Evolutionary conservation across 2,888 invertebrate species (phyloP), one percentile per base, ranked within the genome.

Genomic region (Corbicula japonica): DNA sequence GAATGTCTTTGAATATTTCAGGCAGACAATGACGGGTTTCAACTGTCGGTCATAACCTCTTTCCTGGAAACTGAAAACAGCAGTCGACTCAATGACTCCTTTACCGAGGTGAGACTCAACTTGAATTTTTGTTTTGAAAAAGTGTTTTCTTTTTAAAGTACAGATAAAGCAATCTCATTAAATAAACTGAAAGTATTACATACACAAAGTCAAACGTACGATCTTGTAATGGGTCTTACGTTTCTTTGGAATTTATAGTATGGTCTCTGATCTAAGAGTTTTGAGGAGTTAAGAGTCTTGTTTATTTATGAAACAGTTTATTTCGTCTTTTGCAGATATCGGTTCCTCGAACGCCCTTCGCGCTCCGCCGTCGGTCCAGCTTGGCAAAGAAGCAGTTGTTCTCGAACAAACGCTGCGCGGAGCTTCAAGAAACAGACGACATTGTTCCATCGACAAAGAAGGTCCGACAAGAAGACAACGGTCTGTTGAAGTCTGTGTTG

Each of bases 301-400:
- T n/a, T n/a, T n/a, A n/a, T n/a, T n/a, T n/a, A n/a, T n/a, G n/a
- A n/a, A n/a, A n/a, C n/a, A n/a, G n/a, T n/a, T n/a, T n/a, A n/a
- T n/a, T n/a, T n/a, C n/a, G n/a, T n/a, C n/a, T n/a, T n/a, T n/a
- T n/a, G n/a, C n/a, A n/a, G n/a, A n/a, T n/a, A n/a, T n/a, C n/a
- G n/a, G n/a, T n/a, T n/a, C n/a, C n/a, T n/a, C n/a, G n/a, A n/a
- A 38, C 10, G 15, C 41, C 41, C 10, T 38, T 38, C 41, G 4
- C 46, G 18, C 21, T 12, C n/a, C 56, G 44, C 15, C 41, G 32
- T 30, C 12, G 26, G 12, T 18, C 48, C 21, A 65, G 34, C 26
- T 46, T n/a, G 1, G 52, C 32, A 4, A 77, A 68, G 63, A 77
- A 77, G 48, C 68, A 61, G 23, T 23, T 77, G 56, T 77, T 77